These are phyloP conservation scores for Acanthoscelides obtectus DNA, from an alignment of 2,888 invertebrate genomes.

Conservation along the genomic window DNA sequence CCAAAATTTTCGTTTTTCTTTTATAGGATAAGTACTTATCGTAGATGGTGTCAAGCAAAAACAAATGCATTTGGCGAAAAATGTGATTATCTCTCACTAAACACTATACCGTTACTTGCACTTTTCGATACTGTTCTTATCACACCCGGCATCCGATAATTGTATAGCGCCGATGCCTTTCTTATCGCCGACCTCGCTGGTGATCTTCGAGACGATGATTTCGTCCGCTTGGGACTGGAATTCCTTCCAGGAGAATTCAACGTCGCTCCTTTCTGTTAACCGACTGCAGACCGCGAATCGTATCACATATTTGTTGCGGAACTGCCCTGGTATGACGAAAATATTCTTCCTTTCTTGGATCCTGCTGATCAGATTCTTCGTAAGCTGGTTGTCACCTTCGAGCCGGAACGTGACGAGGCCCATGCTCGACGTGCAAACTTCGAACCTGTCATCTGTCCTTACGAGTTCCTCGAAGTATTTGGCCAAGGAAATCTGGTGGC, in stretches of 20 bases:
- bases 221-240: conserved; percentile 30
- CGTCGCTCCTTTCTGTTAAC: conserved; percentile 63
- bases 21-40: too few species aligned
- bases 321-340: conserved; percentile 75
- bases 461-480: conserved; percentile 75
- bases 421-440: conserved; percentile 54
- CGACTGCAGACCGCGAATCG: conserved; percentile 81
- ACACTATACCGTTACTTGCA: conserved; percentile 32
- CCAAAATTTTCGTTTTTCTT: too few species aligned
- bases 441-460: conserved; percentile 68
- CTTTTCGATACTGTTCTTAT: conserved; percentile 28
- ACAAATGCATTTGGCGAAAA: too few species aligned
- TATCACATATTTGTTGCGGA: conserved; percentile 64
- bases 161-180: conserved; percentile 19
- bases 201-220: conserved; percentile 22
- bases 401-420: conserved; percentile 86
- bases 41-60: too few species aligned
- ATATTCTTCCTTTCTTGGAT: conserved; percentile 74
- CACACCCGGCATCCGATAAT: conserved; percentile 21
- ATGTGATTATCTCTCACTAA: too few species aligned
- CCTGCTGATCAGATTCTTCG: conserved; percentile 65
- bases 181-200: conserved; percentile 15
- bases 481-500: conserved; percentile 72
- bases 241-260: conserved; percentile 64
- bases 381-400: conserved; percentile 66